Evolutionary conservation across 1,140 invertebrate genomes (phyloP).

Genomic region (Orchestia grillus): DNA sequence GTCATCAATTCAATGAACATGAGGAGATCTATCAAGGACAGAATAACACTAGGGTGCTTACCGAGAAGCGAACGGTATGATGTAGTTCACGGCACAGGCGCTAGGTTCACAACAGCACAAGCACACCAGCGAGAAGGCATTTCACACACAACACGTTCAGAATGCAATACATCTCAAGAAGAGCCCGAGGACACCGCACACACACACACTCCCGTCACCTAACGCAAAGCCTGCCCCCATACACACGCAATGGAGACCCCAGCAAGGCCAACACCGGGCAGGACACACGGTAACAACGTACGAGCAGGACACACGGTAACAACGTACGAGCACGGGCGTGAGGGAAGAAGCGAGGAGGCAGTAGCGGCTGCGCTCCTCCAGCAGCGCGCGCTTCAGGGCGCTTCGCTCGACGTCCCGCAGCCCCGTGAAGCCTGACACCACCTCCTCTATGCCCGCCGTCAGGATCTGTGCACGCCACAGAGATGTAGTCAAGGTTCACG

Average conservation of each 20-base stretch:
- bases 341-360: constrained; percentile 92
- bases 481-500: background rate
- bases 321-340: constrained; percentile 80
- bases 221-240: constrained; percentile 81
- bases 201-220: background rate
- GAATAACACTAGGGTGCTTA: background rate
- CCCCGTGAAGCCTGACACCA: constrained; percentile 86
- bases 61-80: background rate
- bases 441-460: constrained; percentile 74
- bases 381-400: constrained; percentile 87
- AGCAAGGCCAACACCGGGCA: background rate
- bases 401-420: constrained; percentile 93
- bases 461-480: constrained; percentile 56
- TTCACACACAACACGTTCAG: background rate
- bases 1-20: background rate
- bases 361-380: constrained; percentile 93
- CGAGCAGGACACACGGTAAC: background rate
- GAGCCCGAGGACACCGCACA: background rate
- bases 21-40: background rate
- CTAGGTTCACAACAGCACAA: background rate
- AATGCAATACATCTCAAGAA: background rate
- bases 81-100: background rate
- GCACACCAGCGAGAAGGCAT: background rate
- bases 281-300: background rate
- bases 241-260: constrained; percentile 63